A percentile compares a stretch with the other conserved stretches of the same genome.
Conservation (phyloP, 2,888 invertebrate species). For the Conistra vaccinii region DNA sequence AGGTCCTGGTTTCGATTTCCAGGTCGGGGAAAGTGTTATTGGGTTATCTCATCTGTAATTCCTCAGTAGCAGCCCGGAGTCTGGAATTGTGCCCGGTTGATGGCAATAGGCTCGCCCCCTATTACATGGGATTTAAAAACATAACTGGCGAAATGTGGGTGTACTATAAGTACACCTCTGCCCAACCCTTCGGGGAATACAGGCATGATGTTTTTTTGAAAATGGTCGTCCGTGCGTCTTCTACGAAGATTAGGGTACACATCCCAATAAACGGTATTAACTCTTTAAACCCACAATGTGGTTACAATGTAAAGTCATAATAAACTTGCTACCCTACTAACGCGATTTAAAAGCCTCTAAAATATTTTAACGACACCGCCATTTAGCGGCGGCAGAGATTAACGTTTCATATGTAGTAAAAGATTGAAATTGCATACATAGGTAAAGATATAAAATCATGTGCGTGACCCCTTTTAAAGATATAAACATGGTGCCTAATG, state of each 20-base stretch:
- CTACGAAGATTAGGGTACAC: constrained; percentile 3
- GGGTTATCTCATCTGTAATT: too few relatives aligned
- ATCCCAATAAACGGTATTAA: constrained; percentile 24
- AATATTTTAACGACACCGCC: constrained; percentile 54
- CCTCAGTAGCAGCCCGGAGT: background rate
- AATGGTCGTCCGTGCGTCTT: background rate
- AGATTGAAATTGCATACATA: constrained; percentile 40
- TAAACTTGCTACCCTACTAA: constrained; percentile 37
- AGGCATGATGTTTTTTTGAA: background rate
- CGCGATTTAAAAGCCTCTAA: constrained; percentile 51
- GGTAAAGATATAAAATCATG: constrained; percentile 22
- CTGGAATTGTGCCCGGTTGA: background rate
- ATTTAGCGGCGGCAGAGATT: constrained; percentile 47
- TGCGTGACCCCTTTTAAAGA: background rate
- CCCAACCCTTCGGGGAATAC: background rate
- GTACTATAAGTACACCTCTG: background rate
- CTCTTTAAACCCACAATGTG: constrained; percentile 42
- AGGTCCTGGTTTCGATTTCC: too few relatives aligned
- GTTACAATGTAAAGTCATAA: constrained; percentile 51
- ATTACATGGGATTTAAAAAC: background rate
- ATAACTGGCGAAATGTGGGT: background rate
- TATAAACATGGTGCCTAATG: background rate
- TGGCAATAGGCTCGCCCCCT: too few relatives aligned
- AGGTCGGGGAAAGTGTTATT: too few relatives aligned
- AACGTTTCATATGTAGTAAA: constrained; percentile 52